phyloP scores from a whole-genome alignment of 2,797 vertebrate species.

The Poecilia picta region DNA sequence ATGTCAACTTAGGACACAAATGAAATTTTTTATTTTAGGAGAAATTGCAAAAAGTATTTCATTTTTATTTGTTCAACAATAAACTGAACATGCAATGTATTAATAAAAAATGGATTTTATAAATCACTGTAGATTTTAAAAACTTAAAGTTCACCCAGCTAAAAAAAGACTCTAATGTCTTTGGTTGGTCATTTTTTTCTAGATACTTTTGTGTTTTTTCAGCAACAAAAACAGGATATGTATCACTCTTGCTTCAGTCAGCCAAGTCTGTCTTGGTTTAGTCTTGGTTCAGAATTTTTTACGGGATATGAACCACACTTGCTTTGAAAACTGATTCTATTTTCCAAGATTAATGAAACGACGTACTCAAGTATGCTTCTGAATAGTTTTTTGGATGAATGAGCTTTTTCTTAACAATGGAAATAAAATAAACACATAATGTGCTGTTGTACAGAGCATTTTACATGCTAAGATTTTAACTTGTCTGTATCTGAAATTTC shows the following conservation, averaged over 20 bases:
- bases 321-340: no score
- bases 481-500: not conserved
- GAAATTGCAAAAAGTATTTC: not conserved
- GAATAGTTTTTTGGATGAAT: not conserved
- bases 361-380: not conserved
- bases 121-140: not conserved
- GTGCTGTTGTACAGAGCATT: not conserved
- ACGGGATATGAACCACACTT: not conserved
- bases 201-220: not conserved
- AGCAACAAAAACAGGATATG: not conserved
- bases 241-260: not conserved
- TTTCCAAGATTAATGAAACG: not conserved
- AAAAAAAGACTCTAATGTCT: not conserved
- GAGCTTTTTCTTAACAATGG: not conserved
- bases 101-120: not conserved
- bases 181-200: not conserved
- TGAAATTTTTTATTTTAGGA: no score
- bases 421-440: not conserved
- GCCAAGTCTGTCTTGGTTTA: no score
- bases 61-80: not conserved
- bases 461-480: not conserved
- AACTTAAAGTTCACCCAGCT: no score
- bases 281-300: not conserved
- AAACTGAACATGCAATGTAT: not conserved
- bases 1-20: not conserved